Evolutionary conservation across 2,797 vertebrate genomes (phyloP), one percentile per base, ranked within the genome.

Genomic region (Salarias fasciatus): DNA sequence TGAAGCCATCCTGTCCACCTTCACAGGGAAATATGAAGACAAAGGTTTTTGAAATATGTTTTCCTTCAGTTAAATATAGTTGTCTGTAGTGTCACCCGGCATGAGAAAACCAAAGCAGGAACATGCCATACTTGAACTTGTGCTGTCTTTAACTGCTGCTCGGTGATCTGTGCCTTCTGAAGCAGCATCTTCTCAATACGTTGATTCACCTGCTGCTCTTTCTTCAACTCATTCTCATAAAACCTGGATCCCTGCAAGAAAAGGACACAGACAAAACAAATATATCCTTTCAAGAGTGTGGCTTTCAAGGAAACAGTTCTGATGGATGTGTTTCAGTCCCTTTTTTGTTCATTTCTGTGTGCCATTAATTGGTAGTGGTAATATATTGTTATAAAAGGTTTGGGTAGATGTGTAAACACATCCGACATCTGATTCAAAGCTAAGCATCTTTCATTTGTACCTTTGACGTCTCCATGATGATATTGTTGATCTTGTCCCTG

Each of bases 401-500:
- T 24, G 18, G 24, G 18, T 18, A 24, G 2, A 24, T 24, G 24
- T 24, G 18, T 24, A 24, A 18, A n/a, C n/a, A n/a, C n/a, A 35
- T 35, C 33, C 6, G 33, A 2, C 33, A 35, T 35, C 9, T 1
- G 6, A 35, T 6, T 6, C 12, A 33, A 28, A 31, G 11, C 2
- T 4, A 5, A 2, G n/a, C 45, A 0, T 57, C 8, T 31, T 5
- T 29, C 5, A 45, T 13, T 6, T 53, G 7, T 68, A 99, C 98
- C 95, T 97, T 99, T 35, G 96, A 97, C 29, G 94, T 79, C 77
- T 97, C 95, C 92, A 98, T 93, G 85, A 99, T 99, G 88, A 99
- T 96, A 90, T 94, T 97, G 89, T 99, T 99, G 83, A 99, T 99
- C 87, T 95, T 98, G 54, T 97, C 95, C 88, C 95, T 96, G 91